These are phyloP conservation scores for Bombus sylvicola DNA, from an alignment of 1,140 invertebrate genomes.

Conservation along the genomic window DNA sequence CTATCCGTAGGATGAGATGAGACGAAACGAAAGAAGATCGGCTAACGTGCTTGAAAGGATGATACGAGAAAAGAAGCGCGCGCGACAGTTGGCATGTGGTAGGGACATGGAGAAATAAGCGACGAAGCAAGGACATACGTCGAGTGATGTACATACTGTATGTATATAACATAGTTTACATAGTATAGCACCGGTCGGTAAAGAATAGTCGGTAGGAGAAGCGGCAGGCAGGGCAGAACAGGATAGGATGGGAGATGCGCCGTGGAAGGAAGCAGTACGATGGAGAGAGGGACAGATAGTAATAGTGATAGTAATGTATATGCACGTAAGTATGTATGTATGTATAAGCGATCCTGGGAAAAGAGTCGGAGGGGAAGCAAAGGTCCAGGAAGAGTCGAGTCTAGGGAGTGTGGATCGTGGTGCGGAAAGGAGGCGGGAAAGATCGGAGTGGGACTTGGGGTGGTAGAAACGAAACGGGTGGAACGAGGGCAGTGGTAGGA, in stretches of 20 bases:
- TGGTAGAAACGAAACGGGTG: conserved; percentile 16
- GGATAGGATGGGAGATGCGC: background rate
- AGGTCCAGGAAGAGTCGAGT: conserved; percentile 32
- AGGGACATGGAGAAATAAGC: background rate
- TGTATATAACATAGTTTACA: background rate
- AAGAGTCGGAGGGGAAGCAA: background rate
- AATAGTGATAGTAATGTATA: background rate
- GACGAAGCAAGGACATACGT: conserved; percentile 13
- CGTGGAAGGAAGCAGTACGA: background rate
- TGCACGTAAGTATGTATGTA: background rate
- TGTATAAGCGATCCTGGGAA: background rate
- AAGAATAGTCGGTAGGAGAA: background rate
- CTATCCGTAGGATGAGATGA: background rate
- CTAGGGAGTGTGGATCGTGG: background rate
- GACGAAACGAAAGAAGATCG: background rate
- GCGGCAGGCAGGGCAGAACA: background rate
- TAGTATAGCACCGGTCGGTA: background rate
- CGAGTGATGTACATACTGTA: background rate
- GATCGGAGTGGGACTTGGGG: conserved; percentile 20
- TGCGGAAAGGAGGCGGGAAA: conserved; percentile 24
- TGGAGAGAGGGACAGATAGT: background rate
- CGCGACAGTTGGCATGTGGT: background rate
- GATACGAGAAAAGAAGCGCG: background rate
- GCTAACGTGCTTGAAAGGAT: background rate
- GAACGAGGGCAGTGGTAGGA: conserved; percentile 46